These are phyloP conservation scores for Xiphophorus couchianus DNA, from an alignment of 2,113 vertebrate species.

Conservation along the genomic window DNA sequence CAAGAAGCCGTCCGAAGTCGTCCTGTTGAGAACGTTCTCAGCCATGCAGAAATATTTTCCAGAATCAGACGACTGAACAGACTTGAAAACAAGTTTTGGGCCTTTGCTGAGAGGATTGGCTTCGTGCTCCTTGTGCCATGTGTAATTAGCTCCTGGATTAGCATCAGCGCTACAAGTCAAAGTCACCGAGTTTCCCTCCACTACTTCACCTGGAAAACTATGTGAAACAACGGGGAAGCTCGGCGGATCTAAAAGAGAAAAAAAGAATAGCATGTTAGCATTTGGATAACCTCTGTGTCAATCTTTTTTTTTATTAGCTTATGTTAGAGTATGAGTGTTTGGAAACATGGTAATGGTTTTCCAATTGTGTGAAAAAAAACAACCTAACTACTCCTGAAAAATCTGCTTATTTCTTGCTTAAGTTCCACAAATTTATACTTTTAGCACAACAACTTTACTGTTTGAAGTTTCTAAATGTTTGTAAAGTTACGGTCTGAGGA, in stretches of 20 bases:
- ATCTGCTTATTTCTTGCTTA: too few species aligned
- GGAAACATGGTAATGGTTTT: too few species aligned
- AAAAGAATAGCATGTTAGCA: neutral
- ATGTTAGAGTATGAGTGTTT: too few species aligned
- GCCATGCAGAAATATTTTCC: slow-evolving; percentile 15
- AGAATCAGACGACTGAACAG: slow-evolving; percentile 9
- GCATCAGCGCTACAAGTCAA: slow-evolving; percentile 3
- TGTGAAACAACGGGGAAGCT: neutral
- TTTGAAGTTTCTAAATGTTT: too few species aligned
- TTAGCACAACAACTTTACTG: too few species aligned
- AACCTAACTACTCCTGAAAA: too few species aligned
- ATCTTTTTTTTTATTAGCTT: neutral
- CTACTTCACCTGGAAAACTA: neutral
- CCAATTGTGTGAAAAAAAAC: too few species aligned
- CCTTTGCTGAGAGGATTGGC: neutral
- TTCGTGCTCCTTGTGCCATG: neutral
- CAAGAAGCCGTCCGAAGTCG: neutral
- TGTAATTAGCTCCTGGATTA: slow-evolving; percentile 1
- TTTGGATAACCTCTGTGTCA: neutral
- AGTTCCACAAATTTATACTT: too few species aligned
- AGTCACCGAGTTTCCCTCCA: slow-evolving; percentile 16
- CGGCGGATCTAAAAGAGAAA: neutral
- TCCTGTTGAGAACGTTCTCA: neutral
- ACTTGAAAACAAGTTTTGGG: rapidly evolving
- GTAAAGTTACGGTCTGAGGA: too few species aligned